These are phyloP conservation scores for Callyntrura guangdongensis DNA, from an alignment of 2,888 invertebrate genomes.

Conservation along the genomic window DNA sequence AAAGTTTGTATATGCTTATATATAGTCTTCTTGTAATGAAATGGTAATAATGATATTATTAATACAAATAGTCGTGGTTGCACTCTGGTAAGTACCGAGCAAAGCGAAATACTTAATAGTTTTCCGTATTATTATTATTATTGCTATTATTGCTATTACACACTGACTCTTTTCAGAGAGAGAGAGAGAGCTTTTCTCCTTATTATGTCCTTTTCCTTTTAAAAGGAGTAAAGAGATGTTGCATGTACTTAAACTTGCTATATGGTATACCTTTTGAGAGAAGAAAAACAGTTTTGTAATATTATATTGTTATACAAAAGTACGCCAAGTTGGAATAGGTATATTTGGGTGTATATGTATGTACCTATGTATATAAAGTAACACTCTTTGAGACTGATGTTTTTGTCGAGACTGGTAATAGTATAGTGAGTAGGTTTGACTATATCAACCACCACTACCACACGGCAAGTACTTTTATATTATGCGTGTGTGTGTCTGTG, in stretches of 20 bases:
- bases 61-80: conserved; percentile 73
- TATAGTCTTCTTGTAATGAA: conserved; percentile 55
- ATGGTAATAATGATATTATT: conserved; percentile 77
- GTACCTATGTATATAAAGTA: conserved; percentile 61
- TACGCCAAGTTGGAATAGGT: conserved; percentile 32
- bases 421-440: conserved; percentile 55
- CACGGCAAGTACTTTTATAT: conserved; percentile 78
- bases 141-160: conserved; percentile 78
- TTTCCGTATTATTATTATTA: conserved; percentile 76
- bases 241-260: conserved; percentile 58
- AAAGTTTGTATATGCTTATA: conserved; percentile 57
- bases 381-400: conserved; percentile 73
- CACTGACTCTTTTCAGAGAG: conserved; percentile 69
- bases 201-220: conserved; percentile 75
- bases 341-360: conserved; percentile 43
- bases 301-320: conserved; percentile 73
- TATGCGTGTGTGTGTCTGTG: conserved; percentile 71
- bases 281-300: conserved; percentile 52
- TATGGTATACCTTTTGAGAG: conserved; percentile 61
- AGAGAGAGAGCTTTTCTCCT: conserved; percentile 73
- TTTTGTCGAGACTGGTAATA: conserved; percentile 63
- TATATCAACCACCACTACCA: conserved; percentile 33
- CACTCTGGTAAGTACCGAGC: conserved; percentile 62
- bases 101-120: conserved; percentile 78
- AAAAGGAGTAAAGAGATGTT: conserved; percentile 69